Percentiles rank a stretch among this genome's conserved stretches.
Evolutionary conservation across 2,113 vertebrate genomes (phyloP).

Genomic region (Chamaetylas fuelleborni): DNA sequence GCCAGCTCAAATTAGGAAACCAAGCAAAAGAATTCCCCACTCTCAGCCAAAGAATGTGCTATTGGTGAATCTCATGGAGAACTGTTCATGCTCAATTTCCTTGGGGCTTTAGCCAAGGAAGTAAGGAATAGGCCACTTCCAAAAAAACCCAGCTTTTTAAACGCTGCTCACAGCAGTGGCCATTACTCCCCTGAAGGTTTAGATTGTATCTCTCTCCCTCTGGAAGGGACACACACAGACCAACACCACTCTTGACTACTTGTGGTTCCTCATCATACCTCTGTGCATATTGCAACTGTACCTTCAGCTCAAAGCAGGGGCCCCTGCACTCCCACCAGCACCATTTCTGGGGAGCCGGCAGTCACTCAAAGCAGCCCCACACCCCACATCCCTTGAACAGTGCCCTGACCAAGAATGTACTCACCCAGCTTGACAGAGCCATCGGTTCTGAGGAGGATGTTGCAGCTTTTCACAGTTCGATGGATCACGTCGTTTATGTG

Average conservation of each 20-base stretch:
- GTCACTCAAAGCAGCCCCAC: not conserved
- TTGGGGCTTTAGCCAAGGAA: not conserved
- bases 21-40: not conserved
- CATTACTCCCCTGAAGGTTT: not conserved
- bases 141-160: not conserved
- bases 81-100: not conserved
- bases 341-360: not conserved
- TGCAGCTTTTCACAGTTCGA: conserved; percentile 90
- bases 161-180: not conserved
- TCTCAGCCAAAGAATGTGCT: no score
- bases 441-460: conserved; percentile 92
- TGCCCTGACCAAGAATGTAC: conserved; percentile 59
- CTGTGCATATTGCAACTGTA: fast-evolving
- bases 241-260: not conserved
- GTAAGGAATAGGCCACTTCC: not conserved
- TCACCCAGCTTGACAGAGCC: conserved; percentile 95
- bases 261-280: not conserved
- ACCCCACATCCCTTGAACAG: not conserved
- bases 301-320: not conserved
- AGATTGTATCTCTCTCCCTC: not conserved
- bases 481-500: conserved; percentile 95
- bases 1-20: no score
- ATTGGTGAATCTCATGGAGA: not conserved
- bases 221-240: not conserved
- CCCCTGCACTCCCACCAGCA: not conserved